These are phyloP conservation scores for Agrotis exclamationis DNA, from an alignment of 2,888 invertebrate species.

Conservation along the genomic window DNA sequence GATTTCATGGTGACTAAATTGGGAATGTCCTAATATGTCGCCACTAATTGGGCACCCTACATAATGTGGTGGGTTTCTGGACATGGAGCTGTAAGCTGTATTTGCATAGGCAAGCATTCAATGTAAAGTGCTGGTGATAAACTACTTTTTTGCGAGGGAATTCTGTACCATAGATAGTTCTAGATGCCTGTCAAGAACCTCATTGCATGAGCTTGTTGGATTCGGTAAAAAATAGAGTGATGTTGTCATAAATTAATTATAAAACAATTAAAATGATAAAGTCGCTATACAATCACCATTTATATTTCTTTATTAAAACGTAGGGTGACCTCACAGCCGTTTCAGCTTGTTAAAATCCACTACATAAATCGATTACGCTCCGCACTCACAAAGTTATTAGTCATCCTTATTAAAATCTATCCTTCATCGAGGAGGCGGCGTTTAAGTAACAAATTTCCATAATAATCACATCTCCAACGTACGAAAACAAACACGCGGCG, in stretches of 20 bases:
- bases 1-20: constrained; percentile 71
- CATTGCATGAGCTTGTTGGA: constrained; percentile 20
- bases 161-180: constrained; percentile 35
- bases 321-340: constrained; percentile 33
- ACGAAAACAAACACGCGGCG: constrained; percentile 89
- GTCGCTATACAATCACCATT: constrained; percentile 5
- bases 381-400: constrained; percentile 65
- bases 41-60: constrained; percentile 75
- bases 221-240: constrained; percentile 28
- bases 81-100: constrained; percentile 37
- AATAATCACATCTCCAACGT: constrained; percentile 86
- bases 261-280: constrained; percentile 36
- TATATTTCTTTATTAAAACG: constrained; percentile 24
- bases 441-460: constrained; percentile 79
- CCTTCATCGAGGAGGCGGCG: constrained; percentile 75
- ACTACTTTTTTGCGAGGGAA: constrained; percentile 52
- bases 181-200: constrained; percentile 16
- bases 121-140: constrained; percentile 48
- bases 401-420: constrained; percentile 78
- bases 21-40: constrained; percentile 72
- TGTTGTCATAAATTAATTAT: constrained; percentile 49
- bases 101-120: constrained; percentile 58
- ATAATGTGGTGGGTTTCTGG: constrained; percentile 39
- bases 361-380: constrained; percentile 41
- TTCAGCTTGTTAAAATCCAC: constrained; percentile 49